These are phyloP conservation scores for Graptemys geographica DNA, from an alignment of 2,797 vertebrate genomes.

Conservation along the genomic window DNA sequence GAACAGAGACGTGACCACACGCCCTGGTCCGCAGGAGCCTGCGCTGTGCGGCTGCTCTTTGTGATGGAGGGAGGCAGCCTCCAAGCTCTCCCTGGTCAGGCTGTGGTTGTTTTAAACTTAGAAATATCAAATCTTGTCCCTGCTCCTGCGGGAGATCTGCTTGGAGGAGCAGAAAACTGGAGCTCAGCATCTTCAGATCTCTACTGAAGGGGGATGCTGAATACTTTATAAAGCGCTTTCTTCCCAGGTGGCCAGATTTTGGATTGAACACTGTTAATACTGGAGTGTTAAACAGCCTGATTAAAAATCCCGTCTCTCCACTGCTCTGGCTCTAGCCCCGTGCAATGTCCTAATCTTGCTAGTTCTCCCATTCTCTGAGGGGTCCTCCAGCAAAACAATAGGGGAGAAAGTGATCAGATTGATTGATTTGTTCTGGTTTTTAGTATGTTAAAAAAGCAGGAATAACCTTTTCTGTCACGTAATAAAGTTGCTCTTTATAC, in stretches of 20 bases:
- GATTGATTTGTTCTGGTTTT: not conserved
- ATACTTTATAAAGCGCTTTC: not conserved
- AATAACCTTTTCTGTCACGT: not conserved
- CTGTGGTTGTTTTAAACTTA: not conserved
- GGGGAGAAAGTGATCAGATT: not conserved
- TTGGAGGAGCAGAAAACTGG: not conserved
- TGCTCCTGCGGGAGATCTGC: not conserved
- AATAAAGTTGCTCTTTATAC: not conserved
- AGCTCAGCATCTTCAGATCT: not conserved
- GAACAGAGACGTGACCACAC: not conserved
- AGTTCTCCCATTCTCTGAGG: not conserved
- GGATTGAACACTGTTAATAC: not conserved
- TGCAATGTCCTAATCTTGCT: too few species aligned
- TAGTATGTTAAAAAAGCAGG: not conserved
- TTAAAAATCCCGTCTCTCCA: not conserved
- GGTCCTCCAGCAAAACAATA: not conserved
- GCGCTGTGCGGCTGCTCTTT: not conserved
- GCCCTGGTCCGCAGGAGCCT: not conserved
- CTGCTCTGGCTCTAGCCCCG: not conserved
- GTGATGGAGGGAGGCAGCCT: not conserved
- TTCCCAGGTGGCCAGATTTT: not conserved
- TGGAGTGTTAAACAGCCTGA: not conserved
- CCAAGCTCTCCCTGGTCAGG: not conserved
- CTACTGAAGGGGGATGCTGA: not conserved
- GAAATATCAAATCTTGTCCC: not conserved